phyloP scores from a whole-genome alignment of 1,140 invertebrate species.

The Eumeta japonica region DNA sequence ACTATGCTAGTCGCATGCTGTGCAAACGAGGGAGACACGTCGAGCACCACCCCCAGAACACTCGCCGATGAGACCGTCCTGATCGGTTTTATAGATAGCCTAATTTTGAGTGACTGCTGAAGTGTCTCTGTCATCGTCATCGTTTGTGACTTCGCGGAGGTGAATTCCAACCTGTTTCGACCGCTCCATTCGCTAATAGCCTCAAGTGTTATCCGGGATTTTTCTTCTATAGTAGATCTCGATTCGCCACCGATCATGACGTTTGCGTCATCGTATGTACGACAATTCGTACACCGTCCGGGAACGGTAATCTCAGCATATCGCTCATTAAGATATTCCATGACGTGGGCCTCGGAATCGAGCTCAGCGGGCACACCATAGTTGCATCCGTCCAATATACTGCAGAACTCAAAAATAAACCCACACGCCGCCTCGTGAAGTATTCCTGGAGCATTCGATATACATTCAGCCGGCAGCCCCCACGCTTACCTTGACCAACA shows the following conservation, averaged over 20 bases:
- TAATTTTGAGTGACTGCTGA: too few relatives aligned
- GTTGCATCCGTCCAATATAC: slow-evolving; percentile 13
- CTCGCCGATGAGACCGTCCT: not conserved
- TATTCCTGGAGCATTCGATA: slow-evolving; percentile 27
- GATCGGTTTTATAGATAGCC: too few relatives aligned
- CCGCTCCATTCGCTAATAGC: too few relatives aligned
- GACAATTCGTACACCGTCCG: slow-evolving; percentile 10
- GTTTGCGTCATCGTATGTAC: slow-evolving; percentile 41
- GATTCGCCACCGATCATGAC: slow-evolving; percentile 22
- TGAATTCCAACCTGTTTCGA: too few relatives aligned
- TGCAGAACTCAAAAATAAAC: slow-evolving; percentile 6
- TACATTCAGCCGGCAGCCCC: slow-evolving; percentile 17
- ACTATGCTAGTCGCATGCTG: slow-evolving; percentile 5
- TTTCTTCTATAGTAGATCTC: too few relatives aligned
- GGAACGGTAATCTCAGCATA: slow-evolving; percentile 20
- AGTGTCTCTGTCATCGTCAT: too few relatives aligned
- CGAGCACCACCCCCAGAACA: slow-evolving; percentile 6
- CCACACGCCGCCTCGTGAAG: slow-evolving; percentile 21
- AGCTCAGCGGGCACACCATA: slow-evolving; percentile 51
- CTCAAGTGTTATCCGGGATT: too few relatives aligned
- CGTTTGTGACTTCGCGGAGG: too few relatives aligned
- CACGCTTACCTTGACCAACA: slow-evolving; percentile 18
- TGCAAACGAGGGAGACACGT: slow-evolving; percentile 4
- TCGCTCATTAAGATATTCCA: slow-evolving; percentile 48
- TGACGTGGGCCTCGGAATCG: slow-evolving; percentile 34